Base-by-base conservation (phyloP, 2,113 vertebrate genomes). In the Hyperopisus bebe region DNA sequence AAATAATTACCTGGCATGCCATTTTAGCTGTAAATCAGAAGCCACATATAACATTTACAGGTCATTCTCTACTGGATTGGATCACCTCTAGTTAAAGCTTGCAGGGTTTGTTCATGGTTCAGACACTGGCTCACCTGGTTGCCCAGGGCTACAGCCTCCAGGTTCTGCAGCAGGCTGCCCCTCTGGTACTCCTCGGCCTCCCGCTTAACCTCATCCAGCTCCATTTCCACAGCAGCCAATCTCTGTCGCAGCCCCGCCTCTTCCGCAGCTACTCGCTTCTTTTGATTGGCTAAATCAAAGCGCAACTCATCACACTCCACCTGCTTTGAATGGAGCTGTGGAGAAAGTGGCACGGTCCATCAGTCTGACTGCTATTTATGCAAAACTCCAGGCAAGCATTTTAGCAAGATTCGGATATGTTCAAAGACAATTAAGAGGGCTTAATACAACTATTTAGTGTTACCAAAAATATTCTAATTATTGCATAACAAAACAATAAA, bases 101-200 rank as follows among this genome's bases (percentile, higher is more conserved):
- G 24, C 21, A 46, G 82, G 44, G 44, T 24, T 84, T 46, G 4
- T 42, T 82, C 35, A 44, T 21, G 77, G 35, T 39, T 82, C 42
- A 42, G 77, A 82, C 15, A 86, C 19, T 42, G 21, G 74, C 93
- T 88, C 62, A 96, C 96, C 95, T 96, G 91, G 91, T 91, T 93
- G 2, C 91, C 66, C 0, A 92, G 92, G 27, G 91, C 92, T 17
- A 91, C 89, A 0, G 91, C 4, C 50, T 93, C 91, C 1, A 90
- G 83, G 51, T 92, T 90, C 50, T 89, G 91, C 0, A 90, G 86
- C 42, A 91, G 91, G 66, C 89, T 92, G 50, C 90, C 85, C 86
- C 90, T 86, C 11, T 92, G 91, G 55, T 94, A 92, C 39, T 93
- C 93, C 55, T 91, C 89, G 83, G 90, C 93, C 77, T 92, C 93